Evolutionary conservation across 2,113 vertebrate genomes (phyloP).

Genomic region (Callaeas wilsoni): DNA sequence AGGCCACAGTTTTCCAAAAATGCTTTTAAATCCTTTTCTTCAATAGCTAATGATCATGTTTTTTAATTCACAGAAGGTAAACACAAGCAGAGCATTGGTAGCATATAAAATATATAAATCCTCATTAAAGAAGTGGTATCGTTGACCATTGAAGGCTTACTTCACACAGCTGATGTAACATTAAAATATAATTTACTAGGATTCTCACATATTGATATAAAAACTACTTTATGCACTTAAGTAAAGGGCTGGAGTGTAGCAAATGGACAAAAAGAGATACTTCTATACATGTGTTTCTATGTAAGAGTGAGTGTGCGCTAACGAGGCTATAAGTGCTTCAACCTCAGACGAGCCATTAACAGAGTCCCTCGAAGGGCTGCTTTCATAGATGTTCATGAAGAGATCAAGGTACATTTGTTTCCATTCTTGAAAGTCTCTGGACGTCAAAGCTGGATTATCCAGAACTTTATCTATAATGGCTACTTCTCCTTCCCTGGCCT

Average conservation of each 20-base stretch:
- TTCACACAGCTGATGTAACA: constrained; percentile 71
- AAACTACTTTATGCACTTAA: constrained; percentile 65
- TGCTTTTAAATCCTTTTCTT: constrained; percentile 63
- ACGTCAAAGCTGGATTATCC: constrained; percentile 91
- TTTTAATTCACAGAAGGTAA: constrained; percentile 68
- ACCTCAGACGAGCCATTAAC: constrained; percentile 73
- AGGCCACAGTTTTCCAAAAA: constrained; percentile 65
- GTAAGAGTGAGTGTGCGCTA: constrained; percentile 95
- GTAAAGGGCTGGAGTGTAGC: constrained; percentile 47
- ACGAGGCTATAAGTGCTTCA: constrained; percentile 83
- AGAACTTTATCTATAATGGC: constrained; percentile 94
- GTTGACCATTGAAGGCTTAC: constrained; percentile 59
- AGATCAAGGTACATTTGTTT: constrained; percentile 92
- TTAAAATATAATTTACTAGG: constrained; percentile 74
- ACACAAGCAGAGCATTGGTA: constrained; percentile 67
- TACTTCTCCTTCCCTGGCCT: constrained; percentile 99
- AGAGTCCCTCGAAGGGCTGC: constrained; percentile 68
- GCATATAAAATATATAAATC: constrained; percentile 79
- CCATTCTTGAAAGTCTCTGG: constrained; percentile 96
- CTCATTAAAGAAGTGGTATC: constrained; percentile 67
- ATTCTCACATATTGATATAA: constrained; percentile 65
- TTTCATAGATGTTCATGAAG: constrained; percentile 83
- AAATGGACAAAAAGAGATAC: constrained; percentile 26
- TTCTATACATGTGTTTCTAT: constrained; percentile 96
- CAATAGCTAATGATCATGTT: constrained; percentile 55